phyloP scores from a whole-genome alignment of 37 sponge, comb jelly and placozoan genomes.

The Theonella swinhoei region DNA sequence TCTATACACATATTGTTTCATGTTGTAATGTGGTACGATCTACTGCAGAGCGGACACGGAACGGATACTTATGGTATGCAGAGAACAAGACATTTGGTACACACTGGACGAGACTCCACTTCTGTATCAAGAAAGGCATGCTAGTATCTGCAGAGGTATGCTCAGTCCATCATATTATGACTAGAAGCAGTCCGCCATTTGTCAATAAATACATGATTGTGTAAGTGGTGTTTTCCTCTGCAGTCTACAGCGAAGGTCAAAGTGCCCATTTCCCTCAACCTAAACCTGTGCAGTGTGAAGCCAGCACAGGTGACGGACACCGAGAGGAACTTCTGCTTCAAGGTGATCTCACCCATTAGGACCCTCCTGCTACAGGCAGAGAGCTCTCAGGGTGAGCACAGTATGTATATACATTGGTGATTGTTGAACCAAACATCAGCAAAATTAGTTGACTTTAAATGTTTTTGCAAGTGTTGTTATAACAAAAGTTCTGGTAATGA shows the following conservation, averaged over 20 bases:
- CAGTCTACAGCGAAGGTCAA: slow-evolving; percentile 57
- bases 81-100: slow-evolving; percentile 70
- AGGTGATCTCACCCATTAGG: slow-evolving; percentile 72
- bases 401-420: slow-evolving; percentile 1
- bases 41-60: slow-evolving; percentile 31
- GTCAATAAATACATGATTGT: neutral
- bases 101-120: slow-evolving; percentile 65
- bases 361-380: slow-evolving; percentile 85
- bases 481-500: too few relatives aligned
- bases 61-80: slow-evolving; percentile 69
- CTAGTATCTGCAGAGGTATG: slow-evolving; percentile 61
- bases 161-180: neutral
- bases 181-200: neutral
- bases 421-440: too few relatives aligned
- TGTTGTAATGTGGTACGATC: too few relatives aligned
- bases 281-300: slow-evolving; percentile 88
- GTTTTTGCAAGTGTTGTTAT: too few relatives aligned
- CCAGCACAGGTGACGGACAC: slow-evolving; percentile 57
- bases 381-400: slow-evolving; percentile 57
- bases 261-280: slow-evolving; percentile 53
- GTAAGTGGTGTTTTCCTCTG: neutral
- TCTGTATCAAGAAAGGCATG: slow-evolving; percentile 58
- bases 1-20: too few relatives aligned
- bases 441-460: too few relatives aligned
- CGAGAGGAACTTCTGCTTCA: slow-evolving; percentile 87